phyloP scores from a whole-genome alignment of 2,888 invertebrate species.

The Mesorhabditis sp. region DNA sequence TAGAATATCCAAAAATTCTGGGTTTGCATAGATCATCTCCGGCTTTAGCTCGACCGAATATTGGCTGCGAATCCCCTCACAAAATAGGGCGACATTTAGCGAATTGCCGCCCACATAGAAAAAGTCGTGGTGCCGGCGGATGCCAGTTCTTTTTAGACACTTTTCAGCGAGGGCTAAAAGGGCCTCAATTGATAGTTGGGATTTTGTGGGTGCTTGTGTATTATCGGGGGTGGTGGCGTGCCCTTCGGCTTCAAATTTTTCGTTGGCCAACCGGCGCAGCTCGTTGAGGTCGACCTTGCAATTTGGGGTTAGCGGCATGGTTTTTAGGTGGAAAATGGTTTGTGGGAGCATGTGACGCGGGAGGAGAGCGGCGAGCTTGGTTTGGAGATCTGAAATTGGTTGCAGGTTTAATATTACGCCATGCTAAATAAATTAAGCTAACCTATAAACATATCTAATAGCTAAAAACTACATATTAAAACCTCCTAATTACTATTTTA shows the following conservation, averaged over 20 bases:
- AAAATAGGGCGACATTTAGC: neutral
- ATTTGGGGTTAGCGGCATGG: neutral
- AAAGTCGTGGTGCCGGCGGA: neutral
- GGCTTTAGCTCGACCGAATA: neutral
- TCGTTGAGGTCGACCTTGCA: conserved; percentile 1
- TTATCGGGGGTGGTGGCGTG: too few relatives aligned
- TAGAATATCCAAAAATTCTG: neutral
- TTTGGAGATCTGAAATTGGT: neutral
- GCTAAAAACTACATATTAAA: too few relatives aligned
- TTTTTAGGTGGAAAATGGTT: neutral
- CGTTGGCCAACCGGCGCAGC: neutral
- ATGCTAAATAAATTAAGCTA: too few relatives aligned
- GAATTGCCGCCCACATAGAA: conserved; percentile 1
- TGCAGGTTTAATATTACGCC: too few relatives aligned
- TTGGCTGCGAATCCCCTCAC: neutral
- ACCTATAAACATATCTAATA: too few relatives aligned
- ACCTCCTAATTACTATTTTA: too few relatives aligned
- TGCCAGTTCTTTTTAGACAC: neutral
- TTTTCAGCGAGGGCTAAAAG: neutral
- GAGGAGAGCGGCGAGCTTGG: neutral
- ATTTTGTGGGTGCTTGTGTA: too few relatives aligned
- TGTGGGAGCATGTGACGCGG: neutral
- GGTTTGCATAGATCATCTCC: neutral
- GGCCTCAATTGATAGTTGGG: neutral
- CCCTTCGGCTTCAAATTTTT: too few relatives aligned